Evolutionary conservation across 2,113 vertebrate species (phyloP), one percentile per base, ranked within the genome.

Genomic region (Cyanoliseus patagonus): DNA sequence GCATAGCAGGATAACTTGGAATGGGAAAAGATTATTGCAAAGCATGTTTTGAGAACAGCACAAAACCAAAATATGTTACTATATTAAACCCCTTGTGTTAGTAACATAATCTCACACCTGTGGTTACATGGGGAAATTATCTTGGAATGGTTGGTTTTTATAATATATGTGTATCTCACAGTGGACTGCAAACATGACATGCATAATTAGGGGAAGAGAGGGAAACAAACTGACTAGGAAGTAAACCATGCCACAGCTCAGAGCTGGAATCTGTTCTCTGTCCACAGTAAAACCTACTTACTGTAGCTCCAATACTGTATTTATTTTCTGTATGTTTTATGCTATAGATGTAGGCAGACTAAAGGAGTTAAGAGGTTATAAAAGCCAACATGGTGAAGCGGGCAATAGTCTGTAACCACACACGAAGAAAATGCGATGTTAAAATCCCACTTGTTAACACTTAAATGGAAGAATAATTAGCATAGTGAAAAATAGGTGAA

Each of bases 11-110:
- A 46, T 49, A 64, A 83, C 83, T 92, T 86, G 42, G 35, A 94
- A 94, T 47, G 30, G 61, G 39, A 96, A 93, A 73, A 80, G 14
- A 69, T 92, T 91, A 87, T 42, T 89, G 22, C 31, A 86, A 78
- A 90, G 15, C 13, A 53, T 35, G 76, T 93, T 72, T 69, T 11
- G 53, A 92, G 53, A 94, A 57, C 13, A 35, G 17, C 62, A 79
- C 28, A 92, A 84, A 68, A 78, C 27, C 11, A 37, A 46, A 53
- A 24, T 47, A 41, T 55, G 69, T 31, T 73, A 13, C 49, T 47
- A 3, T 51, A 69, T 55, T 53, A 75, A 81, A 93, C 69, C 2
- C 5, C 87, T 92, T 81, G 31, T 90, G 33, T 72, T 64, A 46
- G 39, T 37, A 69, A 83, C 15, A 30, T 37, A 42, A 90, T 82